Conservation (phyloP, 2,888 invertebrate species). For the Dynastes maya region DNA sequence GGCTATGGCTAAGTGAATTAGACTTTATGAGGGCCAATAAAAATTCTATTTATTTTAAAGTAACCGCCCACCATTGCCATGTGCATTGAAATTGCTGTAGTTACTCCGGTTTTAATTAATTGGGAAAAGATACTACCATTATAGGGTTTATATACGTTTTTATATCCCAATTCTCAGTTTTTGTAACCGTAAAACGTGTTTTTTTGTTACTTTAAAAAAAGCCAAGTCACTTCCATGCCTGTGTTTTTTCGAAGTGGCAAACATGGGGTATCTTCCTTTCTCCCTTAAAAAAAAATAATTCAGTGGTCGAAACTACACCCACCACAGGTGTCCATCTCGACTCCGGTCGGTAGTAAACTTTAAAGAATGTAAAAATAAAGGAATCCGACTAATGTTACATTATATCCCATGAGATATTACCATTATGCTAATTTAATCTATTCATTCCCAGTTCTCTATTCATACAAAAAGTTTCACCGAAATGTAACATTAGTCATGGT, state of each 20-base stretch:
- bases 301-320: constrained; percentile 51
- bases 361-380: constrained; percentile 56
- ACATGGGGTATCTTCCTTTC: constrained; percentile 9
- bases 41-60: background rate
- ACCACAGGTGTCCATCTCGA: constrained; percentile 55
- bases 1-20: too few species aligned
- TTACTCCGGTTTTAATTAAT: constrained; percentile 16
- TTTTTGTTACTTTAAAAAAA: background rate
- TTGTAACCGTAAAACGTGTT: constrained; percentile 21
- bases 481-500: constrained; percentile 48
- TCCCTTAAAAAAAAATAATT: constrained; percentile 20
- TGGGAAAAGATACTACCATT: constrained; percentile 24
- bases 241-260: constrained; percentile 24
- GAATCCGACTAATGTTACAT: constrained; percentile 58
- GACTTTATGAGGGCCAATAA: too few species aligned
- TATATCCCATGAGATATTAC: constrained; percentile 55
- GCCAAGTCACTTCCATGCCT: constrained; percentile 3
- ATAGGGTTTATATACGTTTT: constrained; percentile 8
- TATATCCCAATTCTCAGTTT: too few species aligned
- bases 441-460: constrained; percentile 49
- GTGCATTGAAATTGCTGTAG: background rate
- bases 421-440: constrained; percentile 51
- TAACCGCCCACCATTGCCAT: background rate
- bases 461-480: constrained; percentile 45
- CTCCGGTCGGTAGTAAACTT: constrained; percentile 54